Conservation (phyloP, 2,888 invertebrate genomes). For the Eretmocerus hayati region DNA sequence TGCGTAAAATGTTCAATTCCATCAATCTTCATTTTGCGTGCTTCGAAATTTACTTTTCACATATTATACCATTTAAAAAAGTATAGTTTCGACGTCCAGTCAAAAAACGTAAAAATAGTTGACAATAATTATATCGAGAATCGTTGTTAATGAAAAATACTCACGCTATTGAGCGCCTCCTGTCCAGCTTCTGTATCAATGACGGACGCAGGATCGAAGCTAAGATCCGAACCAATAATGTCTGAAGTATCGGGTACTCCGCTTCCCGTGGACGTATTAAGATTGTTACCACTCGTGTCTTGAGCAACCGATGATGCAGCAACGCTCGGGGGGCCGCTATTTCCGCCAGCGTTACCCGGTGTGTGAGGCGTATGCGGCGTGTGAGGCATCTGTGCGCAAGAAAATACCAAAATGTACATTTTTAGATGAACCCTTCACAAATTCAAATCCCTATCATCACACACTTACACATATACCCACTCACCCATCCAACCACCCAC, state of each 20-base stretch:
- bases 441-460: slow-evolving; percentile 3
- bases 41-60: too few species aligned
- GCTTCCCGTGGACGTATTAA: slow-evolving; percentile 45
- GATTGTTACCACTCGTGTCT: slow-evolving; percentile 40
- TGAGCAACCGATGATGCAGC: slow-evolving; percentile 53
- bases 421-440: slow-evolving; percentile 28
- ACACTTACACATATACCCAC: too few species aligned
- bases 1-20: too few species aligned
- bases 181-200: slow-evolving; percentile 84
- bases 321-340: slow-evolving; percentile 74
- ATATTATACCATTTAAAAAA: too few species aligned
- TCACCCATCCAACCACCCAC: slow-evolving; percentile 2
- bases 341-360: slow-evolving; percentile 55
- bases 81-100: too few species aligned
- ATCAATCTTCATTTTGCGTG: too few species aligned
- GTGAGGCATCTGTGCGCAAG: slow-evolving; percentile 61
- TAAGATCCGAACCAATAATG: slow-evolving; percentile 79
- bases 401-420: too few species aligned
- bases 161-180: slow-evolving; percentile 76
- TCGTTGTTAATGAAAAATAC: too few species aligned
- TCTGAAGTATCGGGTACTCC: slow-evolving; percentile 51
- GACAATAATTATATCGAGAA: too few species aligned
- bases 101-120: too few species aligned
- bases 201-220: slow-evolving; percentile 88
- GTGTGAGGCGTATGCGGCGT: slow-evolving; percentile 71